phyloP scores from a whole-genome alignment of 1,140 invertebrate species.

The Colletes latitarsis region DNA sequence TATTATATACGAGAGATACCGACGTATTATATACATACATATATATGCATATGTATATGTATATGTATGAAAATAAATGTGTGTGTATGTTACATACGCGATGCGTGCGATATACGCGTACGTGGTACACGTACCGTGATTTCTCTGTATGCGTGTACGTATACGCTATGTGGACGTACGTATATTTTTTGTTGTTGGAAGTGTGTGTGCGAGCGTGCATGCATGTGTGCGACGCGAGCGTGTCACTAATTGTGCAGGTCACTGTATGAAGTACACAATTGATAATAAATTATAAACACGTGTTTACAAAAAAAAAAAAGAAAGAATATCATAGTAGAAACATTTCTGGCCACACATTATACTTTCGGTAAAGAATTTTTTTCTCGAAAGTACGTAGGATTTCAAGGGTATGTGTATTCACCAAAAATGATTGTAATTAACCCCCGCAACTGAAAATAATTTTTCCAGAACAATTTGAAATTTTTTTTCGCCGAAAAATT shows the following conservation, averaged over 20 bases:
- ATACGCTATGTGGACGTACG: conserved; percentile 18
- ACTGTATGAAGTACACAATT: conserved; percentile 64
- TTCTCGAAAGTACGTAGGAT: no score
- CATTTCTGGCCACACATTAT: no score
- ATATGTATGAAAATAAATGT: conserved; percentile 27
- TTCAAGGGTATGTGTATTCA: no score
- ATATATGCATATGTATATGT: background rate
- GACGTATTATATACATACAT: conserved; percentile 28
- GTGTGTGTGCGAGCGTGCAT: conserved; percentile 27
- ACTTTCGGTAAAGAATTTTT: no score
- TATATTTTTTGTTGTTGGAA: conserved; percentile 65
- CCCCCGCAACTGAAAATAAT: no score
- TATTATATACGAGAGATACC: conserved; percentile 37
- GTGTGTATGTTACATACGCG: conserved; percentile 18
- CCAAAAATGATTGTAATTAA: no score
- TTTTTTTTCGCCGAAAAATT: no score
- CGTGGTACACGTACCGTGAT: background rate
- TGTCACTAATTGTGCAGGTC: conserved; percentile 70
- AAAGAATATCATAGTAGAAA: background rate
- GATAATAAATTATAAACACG: conserved; percentile 72
- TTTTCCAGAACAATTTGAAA: no score
- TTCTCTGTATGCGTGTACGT: conserved; percentile 22
- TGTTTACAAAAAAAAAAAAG: conserved; percentile 63
- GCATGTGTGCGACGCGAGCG: conserved; percentile 16
- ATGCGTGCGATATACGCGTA: conserved; percentile 5